Percentiles rank a stretch among this genome's conserved stretches.
phyloP scores from a whole-genome alignment of 2,113 vertebrate species.

The Gadus chalcogrammus region DNA sequence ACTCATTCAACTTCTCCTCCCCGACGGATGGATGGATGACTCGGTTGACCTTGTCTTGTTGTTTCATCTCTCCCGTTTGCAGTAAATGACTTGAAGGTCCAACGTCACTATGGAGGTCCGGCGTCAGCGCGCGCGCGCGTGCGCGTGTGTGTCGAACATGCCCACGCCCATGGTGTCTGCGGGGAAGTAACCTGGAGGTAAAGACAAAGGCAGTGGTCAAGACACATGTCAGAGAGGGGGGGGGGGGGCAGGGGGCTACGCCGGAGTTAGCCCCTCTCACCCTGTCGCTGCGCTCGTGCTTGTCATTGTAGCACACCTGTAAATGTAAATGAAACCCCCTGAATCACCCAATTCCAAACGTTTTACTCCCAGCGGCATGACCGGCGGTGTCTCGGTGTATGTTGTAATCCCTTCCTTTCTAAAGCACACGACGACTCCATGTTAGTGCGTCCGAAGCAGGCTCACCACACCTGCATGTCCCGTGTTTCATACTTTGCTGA shows the following conservation, averaged over 20 bases:
- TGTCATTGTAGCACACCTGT: neutral
- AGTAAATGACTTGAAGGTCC: constrained; percentile 61
- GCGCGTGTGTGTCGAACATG: constrained; percentile 22
- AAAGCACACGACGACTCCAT: constrained; percentile 17
- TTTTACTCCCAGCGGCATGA: constrained; percentile 2
- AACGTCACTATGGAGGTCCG: constrained; percentile 44
- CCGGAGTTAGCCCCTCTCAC: too few relatives aligned
- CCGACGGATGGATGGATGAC: neutral
- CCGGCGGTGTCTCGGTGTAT: constrained; percentile 8
- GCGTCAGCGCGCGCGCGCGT: too few relatives aligned
- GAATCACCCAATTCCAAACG: neutral
- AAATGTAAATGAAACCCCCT: constrained; percentile 40
- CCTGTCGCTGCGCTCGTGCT: constrained; percentile 28
- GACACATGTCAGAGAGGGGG: too few relatives aligned
- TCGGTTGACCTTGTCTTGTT: constrained; percentile 18
- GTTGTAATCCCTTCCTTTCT: constrained; percentile 24
- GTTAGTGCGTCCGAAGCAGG: constrained; percentile 16
- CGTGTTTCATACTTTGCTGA: constrained; percentile 40
- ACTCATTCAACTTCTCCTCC: too few relatives aligned
- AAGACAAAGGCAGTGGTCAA: constrained; percentile 5
- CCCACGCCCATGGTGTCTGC: constrained; percentile 33
- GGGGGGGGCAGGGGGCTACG: too few relatives aligned
- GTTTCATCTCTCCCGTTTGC: constrained; percentile 44
- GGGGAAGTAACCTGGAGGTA: constrained; percentile 20
- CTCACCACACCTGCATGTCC: constrained; percentile 5